Percentiles rank a stretch among this genome's conserved stretches.
Conservation (phyloP, 2,797 vertebrate genomes). For the Aselliscus stoliczkanus region DNA sequence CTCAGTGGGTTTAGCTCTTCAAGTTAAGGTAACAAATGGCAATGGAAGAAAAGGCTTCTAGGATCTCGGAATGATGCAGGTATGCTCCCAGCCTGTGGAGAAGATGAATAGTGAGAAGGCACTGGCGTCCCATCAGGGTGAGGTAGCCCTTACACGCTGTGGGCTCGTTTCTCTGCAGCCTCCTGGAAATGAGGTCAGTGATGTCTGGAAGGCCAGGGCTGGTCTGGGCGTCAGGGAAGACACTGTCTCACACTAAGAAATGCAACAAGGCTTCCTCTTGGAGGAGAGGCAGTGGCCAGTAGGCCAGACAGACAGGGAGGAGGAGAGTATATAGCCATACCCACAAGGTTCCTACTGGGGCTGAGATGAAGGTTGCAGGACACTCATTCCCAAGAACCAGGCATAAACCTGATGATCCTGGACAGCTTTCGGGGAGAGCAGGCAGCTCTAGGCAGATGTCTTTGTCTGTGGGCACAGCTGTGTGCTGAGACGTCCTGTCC, state of each 20-base stretch:
- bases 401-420: constrained; percentile 8
- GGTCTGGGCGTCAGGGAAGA: background rate
- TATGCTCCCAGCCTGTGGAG: background rate
- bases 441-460: constrained; percentile 29
- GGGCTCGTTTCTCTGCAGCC: background rate
- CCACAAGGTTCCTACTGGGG: background rate
- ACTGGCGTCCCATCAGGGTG: background rate
- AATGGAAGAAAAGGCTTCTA: background rate
- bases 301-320: background rate
- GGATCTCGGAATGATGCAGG: background rate
- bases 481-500: constrained; percentile 59
- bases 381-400: background rate
- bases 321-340: background rate
- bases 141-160: background rate
- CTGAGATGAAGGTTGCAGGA: background rate
- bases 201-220: background rate
- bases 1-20: background rate
- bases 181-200: background rate
- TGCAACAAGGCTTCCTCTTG: background rate
- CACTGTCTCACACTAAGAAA: background rate
- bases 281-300: background rate
- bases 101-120: background rate
- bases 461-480: constrained; percentile 61
- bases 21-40: background rate
- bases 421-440: constrained; percentile 20